Conservation (phyloP, 2,888 invertebrate genomes). For the Campopleginae sp. region DNA sequence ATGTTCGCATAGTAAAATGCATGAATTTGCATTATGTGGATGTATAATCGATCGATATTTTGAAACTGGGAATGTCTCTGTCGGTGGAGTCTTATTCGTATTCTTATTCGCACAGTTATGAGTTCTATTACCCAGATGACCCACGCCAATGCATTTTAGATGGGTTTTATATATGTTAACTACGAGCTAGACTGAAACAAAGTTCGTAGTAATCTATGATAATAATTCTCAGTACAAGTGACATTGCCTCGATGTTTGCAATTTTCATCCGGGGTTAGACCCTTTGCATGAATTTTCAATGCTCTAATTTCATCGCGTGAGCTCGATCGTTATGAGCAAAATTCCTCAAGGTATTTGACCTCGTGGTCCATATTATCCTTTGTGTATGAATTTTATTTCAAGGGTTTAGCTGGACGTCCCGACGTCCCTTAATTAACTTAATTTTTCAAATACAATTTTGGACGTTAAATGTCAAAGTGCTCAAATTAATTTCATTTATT, state of each 20-base stretch:
- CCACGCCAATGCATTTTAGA: slow-evolving; percentile 17
- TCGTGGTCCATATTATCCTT: not conserved
- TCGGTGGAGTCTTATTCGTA: not conserved
- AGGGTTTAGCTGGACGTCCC: not conserved
- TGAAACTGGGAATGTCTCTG: not conserved
- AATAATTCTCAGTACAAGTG: slow-evolving; percentile 55
- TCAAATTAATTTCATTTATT: slow-evolving; percentile 14
- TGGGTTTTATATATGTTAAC: not conserved
- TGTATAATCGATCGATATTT: not conserved
- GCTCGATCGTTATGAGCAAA: not conserved
- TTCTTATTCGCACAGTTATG: not conserved
- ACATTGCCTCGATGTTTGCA: slow-evolving; percentile 31
- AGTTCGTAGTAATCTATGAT: slow-evolving; percentile 60
- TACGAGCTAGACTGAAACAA: not conserved
- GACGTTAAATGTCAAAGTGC: not conserved
- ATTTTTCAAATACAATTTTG: slow-evolving; percentile 3
- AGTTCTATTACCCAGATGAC: not conserved
- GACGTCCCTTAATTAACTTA: not conserved
- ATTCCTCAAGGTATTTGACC: not conserved
- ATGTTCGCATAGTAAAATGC: not conserved
- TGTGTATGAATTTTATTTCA: slow-evolving; percentile 2
- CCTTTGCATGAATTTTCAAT: slow-evolving; percentile 50
- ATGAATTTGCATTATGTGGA: not conserved
- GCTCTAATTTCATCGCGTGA: slow-evolving; percentile 45
- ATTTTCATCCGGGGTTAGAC: slow-evolving; percentile 60